phyloP scores from a whole-genome alignment of 2,888 invertebrate genomes.

The Conus canariensis region DNA sequence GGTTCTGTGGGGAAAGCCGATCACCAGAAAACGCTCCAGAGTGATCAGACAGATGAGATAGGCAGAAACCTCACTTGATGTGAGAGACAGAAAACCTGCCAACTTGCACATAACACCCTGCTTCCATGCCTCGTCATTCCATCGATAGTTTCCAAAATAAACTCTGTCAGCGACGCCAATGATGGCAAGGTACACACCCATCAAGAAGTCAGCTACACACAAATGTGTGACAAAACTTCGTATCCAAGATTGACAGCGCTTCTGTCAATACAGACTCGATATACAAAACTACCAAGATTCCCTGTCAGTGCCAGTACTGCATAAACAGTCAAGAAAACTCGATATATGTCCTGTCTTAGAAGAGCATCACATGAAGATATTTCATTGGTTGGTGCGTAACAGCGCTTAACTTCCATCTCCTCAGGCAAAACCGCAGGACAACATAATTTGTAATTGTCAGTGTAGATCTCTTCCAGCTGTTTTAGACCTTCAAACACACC shows the following conservation, averaged over 20 bases:
- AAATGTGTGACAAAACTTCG: slow-evolving; percentile 48
- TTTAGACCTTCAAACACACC: slow-evolving; percentile 18
- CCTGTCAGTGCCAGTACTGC: slow-evolving; percentile 32
- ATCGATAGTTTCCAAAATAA: slow-evolving; percentile 61
- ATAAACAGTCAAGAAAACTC: slow-evolving; percentile 22
- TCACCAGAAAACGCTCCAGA: slow-evolving; percentile 83
- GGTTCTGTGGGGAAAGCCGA: slow-evolving; percentile 81
- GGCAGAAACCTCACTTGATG: slow-evolving; percentile 83
- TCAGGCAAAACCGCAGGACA: slow-evolving; percentile 23
- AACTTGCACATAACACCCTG: slow-evolving; percentile 55
- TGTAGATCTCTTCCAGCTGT: slow-evolving; percentile 37
- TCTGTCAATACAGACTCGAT: slow-evolving; percentile 22
- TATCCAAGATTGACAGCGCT: not conserved
- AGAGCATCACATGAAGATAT: slow-evolving; percentile 41
- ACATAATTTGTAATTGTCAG: slow-evolving; percentile 43
- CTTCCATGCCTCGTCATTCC: slow-evolving; percentile 60
- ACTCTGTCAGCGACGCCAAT: slow-evolving; percentile 58
- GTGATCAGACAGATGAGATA: slow-evolving; percentile 75
- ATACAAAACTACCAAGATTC: slow-evolving; percentile 33
- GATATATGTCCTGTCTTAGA: slow-evolving; percentile 8
- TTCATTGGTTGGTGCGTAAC: slow-evolving; percentile 32
- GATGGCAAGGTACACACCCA: slow-evolving; percentile 60
- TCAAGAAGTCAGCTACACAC: slow-evolving; percentile 50
- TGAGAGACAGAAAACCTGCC: slow-evolving; percentile 58
- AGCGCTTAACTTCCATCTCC: not conserved